A percentile compares a stretch with the other conserved stretches of the same genome.
These are phyloP conservation scores for Mizuhopecten yessoensis DNA, from an alignment of 1,140 invertebrate genomes.

Conservation along the genomic window DNA sequence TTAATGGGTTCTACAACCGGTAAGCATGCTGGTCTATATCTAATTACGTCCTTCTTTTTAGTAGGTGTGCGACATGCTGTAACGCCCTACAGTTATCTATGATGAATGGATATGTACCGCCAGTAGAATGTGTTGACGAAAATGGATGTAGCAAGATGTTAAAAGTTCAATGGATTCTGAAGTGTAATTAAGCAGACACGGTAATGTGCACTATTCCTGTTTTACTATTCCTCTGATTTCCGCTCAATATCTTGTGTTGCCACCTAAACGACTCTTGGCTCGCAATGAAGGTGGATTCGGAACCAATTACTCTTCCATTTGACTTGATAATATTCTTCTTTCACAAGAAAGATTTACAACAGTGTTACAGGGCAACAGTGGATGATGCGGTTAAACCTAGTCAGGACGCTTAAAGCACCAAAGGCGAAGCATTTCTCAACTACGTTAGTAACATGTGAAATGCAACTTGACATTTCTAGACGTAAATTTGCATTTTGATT, in stretches of 20 bases:
- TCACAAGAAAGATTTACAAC: not conserved
- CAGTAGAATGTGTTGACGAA: not conserved
- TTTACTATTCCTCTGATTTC: not conserved
- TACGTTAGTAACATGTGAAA: not conserved
- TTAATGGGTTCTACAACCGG: not conserved
- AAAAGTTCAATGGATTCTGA: not conserved
- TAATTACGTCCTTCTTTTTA: not conserved
- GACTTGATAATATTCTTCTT: not conserved
- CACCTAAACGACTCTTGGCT: not conserved
- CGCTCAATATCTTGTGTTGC: not conserved
- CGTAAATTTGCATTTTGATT: too few species aligned
- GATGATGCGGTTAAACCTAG: not conserved
- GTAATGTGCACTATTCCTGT: conserved; percentile 4
- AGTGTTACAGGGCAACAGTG: not conserved
- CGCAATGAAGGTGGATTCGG: not conserved
- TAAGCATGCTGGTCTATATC: not conserved
- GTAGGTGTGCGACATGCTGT: not conserved
- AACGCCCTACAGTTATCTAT: not conserved
- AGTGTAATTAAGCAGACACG: not conserved
- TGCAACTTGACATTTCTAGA: too few species aligned
- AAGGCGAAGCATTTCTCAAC: not conserved
- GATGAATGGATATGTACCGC: not conserved
- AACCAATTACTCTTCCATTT: not conserved
- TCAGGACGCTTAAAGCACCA: not conserved
- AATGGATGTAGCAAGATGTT: not conserved